phyloP scores from a whole-genome alignment of 2,797 vertebrate genomes.

The Microctenopoma stevenorrisi region DNA sequence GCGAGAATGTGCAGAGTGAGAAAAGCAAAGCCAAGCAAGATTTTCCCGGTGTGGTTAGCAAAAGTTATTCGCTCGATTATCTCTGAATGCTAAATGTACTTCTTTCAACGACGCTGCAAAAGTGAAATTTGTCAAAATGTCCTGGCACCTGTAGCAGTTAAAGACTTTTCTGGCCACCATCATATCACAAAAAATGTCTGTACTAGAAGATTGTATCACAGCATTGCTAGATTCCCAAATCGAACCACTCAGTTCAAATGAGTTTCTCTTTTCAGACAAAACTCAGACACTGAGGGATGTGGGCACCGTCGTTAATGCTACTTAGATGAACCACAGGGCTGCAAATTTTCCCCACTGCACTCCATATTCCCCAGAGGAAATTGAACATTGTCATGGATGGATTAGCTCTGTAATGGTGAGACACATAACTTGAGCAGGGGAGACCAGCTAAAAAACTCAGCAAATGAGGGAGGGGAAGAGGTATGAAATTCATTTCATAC shows the following conservation, averaged over 20 bases:
- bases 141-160: conserved; percentile 12
- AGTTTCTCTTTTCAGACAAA: conserved; percentile 61
- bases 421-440: conserved; percentile 95
- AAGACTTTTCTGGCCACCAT: conserved; percentile 10
- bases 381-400: conserved; percentile 99
- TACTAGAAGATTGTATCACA: conserved; percentile 57
- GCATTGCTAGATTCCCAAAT: conserved; percentile 49
- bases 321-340: conserved; percentile 75
- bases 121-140: conserved; percentile 19
- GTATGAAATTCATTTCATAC: conserved; percentile 99
- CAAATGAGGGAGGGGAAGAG: conserved; percentile 87
- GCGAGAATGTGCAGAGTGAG: not conserved
- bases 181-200: conserved; percentile 38
- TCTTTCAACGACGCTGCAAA: conserved; percentile 5
- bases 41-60: not conserved
- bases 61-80: too few species aligned
- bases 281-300: conserved; percentile 49
- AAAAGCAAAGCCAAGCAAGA: conserved; percentile 7
- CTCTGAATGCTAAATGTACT: too few species aligned
- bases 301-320: conserved; percentile 68
- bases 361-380: conserved; percentile 96
- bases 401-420: conserved; percentile 98
- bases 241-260: conserved; percentile 54
- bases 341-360: conserved; percentile 75
- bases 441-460: conserved; percentile 91